A percentile compares a stretch with the other conserved stretches of the same genome.
phyloP scores from a whole-genome alignment of 92 coral and sea anemone species.

The Montipora capitata region DNA sequence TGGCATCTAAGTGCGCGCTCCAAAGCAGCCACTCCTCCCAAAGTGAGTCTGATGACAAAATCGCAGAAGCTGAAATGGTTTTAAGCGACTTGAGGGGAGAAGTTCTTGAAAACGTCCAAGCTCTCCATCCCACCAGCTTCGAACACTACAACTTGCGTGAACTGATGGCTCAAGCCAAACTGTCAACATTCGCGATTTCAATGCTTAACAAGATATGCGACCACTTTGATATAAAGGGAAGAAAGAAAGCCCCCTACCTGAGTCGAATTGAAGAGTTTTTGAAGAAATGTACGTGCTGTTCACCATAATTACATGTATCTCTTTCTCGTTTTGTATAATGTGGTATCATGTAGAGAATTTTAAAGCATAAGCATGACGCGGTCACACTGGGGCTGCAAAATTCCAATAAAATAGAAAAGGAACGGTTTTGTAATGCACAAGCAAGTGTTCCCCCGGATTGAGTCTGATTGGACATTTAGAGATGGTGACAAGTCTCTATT shows the following conservation, averaged over 20 bases:
- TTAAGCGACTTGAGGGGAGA: background rate
- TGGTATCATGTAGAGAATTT: background rate
- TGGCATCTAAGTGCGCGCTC: conserved; percentile 15
- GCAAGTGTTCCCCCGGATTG: no score
- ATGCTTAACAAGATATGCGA: conserved; percentile 4
- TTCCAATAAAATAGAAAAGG: background rate
- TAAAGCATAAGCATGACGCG: background rate
- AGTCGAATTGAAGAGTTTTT: conserved; percentile 9
- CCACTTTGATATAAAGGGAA: conserved; percentile 10
- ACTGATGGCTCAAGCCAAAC: background rate
- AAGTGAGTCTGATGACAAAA: conserved; percentile 3
- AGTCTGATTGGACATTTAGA: no score
- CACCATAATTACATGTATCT: background rate
- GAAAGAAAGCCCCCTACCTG: conserved; percentile 5
- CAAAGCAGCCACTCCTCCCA: conserved; percentile 1
- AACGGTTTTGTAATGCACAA: no score
- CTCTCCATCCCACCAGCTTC: no score
- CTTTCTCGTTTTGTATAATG: background rate
- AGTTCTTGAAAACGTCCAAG: background rate
- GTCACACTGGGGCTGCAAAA: background rate
- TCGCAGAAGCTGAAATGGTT: conserved; percentile 7
- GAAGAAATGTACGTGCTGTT: conserved; percentile 1
- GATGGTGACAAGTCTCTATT: no score
- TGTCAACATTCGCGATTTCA: conserved; percentile 18
- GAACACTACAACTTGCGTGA: background rate